A percentile compares a stretch with the other conserved stretches of the same genome.
Conservation (phyloP, 1,140 invertebrate genomes). For the Heliconius nattereri region DNA sequence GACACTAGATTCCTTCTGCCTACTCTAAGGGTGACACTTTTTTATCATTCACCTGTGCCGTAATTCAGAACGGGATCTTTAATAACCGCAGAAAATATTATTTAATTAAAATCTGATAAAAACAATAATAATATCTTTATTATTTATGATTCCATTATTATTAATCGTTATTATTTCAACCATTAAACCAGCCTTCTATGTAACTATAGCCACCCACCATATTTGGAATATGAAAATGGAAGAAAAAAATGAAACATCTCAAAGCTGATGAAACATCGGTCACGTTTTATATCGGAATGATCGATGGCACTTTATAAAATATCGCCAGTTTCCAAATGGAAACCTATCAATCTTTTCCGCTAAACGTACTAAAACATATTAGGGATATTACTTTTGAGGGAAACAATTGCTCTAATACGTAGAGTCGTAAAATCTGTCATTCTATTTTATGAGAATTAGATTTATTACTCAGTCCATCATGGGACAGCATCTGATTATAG, state of each 20-base stretch:
- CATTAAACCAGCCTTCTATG: neutral
- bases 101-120: no score
- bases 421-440: neutral
- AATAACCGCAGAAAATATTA: no score
- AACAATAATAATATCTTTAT: neutral
- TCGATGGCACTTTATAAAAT: conserved; percentile 25
- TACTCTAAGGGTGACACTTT: neutral
- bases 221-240: neutral
- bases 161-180: neutral
- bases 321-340: conserved; percentile 13
- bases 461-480: neutral
- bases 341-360: conserved; percentile 19
- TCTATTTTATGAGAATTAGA: neutral
- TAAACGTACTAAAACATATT: conserved; percentile 18
- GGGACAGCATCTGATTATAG: no score
- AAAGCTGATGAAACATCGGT: conserved; percentile 22
- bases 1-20: neutral
- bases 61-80: no score
- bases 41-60: no score
- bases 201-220: neutral
- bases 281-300: conserved; percentile 22
- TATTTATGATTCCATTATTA: neutral
- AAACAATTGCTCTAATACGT: conserved; percentile 5
- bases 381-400: conserved; percentile 13
- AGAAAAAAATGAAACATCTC: neutral